Evolutionary conservation across 1,140 invertebrate genomes (phyloP).

Genomic region (Pseudomyrmex concolor): DNA sequence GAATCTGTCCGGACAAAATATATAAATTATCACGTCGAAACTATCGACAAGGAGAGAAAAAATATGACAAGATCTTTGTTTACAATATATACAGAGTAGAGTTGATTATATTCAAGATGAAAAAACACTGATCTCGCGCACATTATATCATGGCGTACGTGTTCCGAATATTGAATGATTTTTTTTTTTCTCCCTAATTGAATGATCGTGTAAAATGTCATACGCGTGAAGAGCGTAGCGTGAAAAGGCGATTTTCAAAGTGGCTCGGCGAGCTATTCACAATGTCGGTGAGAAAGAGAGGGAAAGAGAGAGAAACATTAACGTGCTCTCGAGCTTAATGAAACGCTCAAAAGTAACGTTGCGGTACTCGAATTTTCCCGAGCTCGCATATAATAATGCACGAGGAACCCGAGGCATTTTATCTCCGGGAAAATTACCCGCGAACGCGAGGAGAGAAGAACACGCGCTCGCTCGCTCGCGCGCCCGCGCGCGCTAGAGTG

Average conservation of each 20-base stretch:
- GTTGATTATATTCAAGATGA: too few relatives aligned
- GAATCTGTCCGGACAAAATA: too few relatives aligned
- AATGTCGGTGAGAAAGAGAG: not conserved
- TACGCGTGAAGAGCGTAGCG: not conserved
- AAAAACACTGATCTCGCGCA: too few relatives aligned
- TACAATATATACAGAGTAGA: too few relatives aligned
- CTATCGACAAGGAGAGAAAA: too few relatives aligned
- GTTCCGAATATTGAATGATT: slow-evolving; percentile 22
- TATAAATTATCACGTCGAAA: too few relatives aligned
- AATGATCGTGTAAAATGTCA: not conserved
- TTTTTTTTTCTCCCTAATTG: not conserved
- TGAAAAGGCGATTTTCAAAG: slow-evolving; percentile 28
- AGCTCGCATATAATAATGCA: slow-evolving; percentile 24
- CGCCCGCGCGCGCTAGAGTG: slow-evolving; percentile 59
- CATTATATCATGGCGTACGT: too few relatives aligned
- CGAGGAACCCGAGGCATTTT: slow-evolving; percentile 16
- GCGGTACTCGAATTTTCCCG: slow-evolving; percentile 2
- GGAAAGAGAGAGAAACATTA: slow-evolving; percentile 26
- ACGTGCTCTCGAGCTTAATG: slow-evolving; percentile 56
- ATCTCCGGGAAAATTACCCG: slow-evolving; percentile 29
- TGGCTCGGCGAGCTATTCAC: not conserved
- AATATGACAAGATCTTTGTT: too few relatives aligned
- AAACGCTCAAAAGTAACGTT: slow-evolving; percentile 49
- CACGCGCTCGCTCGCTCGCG: not conserved
- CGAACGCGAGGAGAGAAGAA: not conserved